phyloP scores from a whole-genome alignment of 2,797 vertebrate species.

The Premnoplex brunnescens region DNA sequence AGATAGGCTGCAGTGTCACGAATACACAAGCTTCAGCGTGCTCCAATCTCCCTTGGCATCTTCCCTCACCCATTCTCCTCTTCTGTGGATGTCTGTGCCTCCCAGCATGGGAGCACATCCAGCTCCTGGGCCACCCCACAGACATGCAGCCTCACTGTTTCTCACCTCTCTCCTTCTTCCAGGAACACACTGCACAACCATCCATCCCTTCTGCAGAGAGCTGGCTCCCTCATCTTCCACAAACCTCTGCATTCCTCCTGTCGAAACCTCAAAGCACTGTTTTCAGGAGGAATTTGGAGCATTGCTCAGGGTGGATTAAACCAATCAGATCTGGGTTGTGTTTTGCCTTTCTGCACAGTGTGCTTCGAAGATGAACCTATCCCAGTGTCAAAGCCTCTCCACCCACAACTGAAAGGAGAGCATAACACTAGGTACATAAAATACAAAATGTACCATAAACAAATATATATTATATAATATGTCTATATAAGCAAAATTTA shows the following conservation, averaged over 20 bases:
- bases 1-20: not conserved
- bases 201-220: not conserved
- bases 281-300: not conserved
- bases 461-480: not conserved
- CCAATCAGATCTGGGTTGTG: not conserved
- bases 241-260: not conserved
- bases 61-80: not conserved
- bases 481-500: not conserved
- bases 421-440: not conserved
- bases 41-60: not conserved
- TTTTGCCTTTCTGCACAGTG: not conserved
- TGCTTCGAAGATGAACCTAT: not conserved
- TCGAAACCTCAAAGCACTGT: accelerated
- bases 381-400: not conserved
- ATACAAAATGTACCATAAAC: not conserved
- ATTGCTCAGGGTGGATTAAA: not conserved
- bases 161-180: not conserved
- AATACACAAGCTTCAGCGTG: not conserved
- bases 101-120: not conserved
- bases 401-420: not conserved
- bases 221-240: not conserved
- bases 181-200: not conserved
- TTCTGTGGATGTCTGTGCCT: not conserved
- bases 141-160: accelerated
- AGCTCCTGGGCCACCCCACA: not conserved